phyloP scores from a whole-genome alignment of 2,797 vertebrate species.

The Pipistrellus pygmaeus region DNA sequence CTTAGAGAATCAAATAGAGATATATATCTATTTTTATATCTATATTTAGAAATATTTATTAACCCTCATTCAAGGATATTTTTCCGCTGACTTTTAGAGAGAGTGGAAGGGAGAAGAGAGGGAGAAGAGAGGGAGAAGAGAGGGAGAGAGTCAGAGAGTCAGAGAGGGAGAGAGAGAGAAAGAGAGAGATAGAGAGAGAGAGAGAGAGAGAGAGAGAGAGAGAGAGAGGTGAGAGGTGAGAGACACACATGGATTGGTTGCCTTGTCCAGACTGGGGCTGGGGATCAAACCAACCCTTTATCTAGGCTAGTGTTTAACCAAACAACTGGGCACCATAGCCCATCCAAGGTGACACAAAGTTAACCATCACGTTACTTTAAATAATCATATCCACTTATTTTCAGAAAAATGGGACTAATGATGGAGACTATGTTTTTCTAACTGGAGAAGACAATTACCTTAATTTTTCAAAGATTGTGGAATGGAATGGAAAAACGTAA shows the following conservation, averaged over 20 bases:
- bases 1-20: neutral
- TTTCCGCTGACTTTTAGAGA: too few species aligned
- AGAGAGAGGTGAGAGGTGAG: too few species aligned
- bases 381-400: conserved; percentile 65
- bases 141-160: too few species aligned
- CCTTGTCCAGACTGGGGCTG: too few species aligned
- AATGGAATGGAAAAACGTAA: conserved; percentile 95
- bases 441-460: conserved; percentile 92
- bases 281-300: too few species aligned
- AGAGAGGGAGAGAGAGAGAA: too few species aligned
- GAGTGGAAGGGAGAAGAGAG: too few species aligned
- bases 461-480: conserved; percentile 94
- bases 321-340: neutral
- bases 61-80: too few species aligned
- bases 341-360: neutral
- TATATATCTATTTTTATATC: neutral
- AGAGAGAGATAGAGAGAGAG: too few species aligned
- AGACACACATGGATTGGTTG: too few species aligned
- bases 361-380: neutral
- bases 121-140: too few species aligned
- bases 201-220: too few species aligned
- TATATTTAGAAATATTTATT: neutral
- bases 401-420: conserved; percentile 94
- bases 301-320: neutral
- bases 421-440: conserved; percentile 94